A percentile compares a stretch with the other conserved stretches of the same genome.
phyloP scores from a whole-genome alignment of 2,113 vertebrate genomes.

The Tyto alba region DNA sequence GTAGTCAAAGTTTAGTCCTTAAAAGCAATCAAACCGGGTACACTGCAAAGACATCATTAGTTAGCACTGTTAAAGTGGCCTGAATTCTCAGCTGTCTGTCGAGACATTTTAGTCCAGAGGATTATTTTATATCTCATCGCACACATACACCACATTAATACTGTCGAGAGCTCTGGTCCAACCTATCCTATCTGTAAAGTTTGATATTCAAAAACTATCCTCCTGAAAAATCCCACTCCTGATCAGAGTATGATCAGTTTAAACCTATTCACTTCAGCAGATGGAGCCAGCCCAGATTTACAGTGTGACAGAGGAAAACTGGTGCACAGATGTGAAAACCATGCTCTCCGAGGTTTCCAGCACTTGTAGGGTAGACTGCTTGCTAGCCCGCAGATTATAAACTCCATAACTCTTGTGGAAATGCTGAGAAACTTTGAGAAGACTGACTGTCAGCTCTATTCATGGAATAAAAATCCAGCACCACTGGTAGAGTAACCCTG shows the following conservation, averaged over 20 bases:
- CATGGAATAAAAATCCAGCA: neutral
- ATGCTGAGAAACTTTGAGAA: neutral
- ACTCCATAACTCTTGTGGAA: neutral
- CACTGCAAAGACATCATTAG: conserved; percentile 54
- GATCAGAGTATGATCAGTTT: neutral
- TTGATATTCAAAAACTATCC: neutral
- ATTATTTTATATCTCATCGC: neutral
- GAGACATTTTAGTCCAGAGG: conserved; percentile 8
- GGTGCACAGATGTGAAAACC: neutral
- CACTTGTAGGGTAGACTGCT: neutral
- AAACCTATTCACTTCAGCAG: neutral
- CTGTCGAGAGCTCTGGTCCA: neutral
- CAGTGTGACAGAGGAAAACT: neutral
- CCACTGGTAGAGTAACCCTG: neutral
- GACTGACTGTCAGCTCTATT: neutral
- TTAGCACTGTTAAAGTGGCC: conserved; percentile 60
- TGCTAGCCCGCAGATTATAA: neutral
- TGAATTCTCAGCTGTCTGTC: neutral
- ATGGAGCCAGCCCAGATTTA: neutral
- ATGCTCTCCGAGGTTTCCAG: neutral
- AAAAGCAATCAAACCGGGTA: conserved; percentile 39
- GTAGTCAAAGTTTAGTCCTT: conserved; percentile 58
- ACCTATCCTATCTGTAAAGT: neutral
- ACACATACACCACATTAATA: neutral
- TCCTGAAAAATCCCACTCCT: neutral